Evolutionary conservation across 2,113 vertebrate species (phyloP), one percentile per base, ranked within the genome.

Genomic region (Myiozetetes cayanensis): DNA sequence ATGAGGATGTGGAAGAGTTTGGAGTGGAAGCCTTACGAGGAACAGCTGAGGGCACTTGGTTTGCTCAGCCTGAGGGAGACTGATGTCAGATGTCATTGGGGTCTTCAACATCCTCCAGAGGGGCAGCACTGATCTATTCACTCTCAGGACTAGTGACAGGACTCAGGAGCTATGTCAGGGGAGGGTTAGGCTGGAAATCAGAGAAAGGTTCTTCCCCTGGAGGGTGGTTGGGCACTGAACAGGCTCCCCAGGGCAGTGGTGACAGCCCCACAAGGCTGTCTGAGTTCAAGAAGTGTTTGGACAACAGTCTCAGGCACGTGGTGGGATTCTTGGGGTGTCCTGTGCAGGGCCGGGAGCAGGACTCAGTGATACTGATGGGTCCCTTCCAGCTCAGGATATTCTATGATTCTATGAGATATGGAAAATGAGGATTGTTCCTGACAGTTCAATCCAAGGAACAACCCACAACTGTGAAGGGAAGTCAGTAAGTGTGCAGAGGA

Each of bases 121-220:
- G 25, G 13, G 52, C 59, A 66, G 52, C 3, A 44, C 33, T 19
- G 14, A 50, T 19, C 27, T 52, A 33, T 15, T 58, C 37, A 9
- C 44, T 20, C 68, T 33, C 1, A 0, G 41, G 49, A 41, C 20
- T 41, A 14, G 11, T 7, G 37, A 14, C 4, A 37, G 44, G 9
- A 28, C 37, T 33, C 4, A 4, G 14, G 17, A 23, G 37, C 59
- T 28, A 52, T 58, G 11, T 8, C 23, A n/a, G 44, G 22, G 44
- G 15, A 81, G 28, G 33, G 33, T 74, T 13, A 52, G 68, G 68
- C 1, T 44, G 52, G 27, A 23, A 44, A 4, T 14, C 33, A 67
- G 52, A 37, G 52, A 33, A 59, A 66, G 44, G 12, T 8, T 23
- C 50, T 21, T 28, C 59, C 66, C 33, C 31, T 23, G 6, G 27